Base-by-base conservation (phyloP, 2,888 invertebrate genomes). In the Heliothis peltigera region DNA sequence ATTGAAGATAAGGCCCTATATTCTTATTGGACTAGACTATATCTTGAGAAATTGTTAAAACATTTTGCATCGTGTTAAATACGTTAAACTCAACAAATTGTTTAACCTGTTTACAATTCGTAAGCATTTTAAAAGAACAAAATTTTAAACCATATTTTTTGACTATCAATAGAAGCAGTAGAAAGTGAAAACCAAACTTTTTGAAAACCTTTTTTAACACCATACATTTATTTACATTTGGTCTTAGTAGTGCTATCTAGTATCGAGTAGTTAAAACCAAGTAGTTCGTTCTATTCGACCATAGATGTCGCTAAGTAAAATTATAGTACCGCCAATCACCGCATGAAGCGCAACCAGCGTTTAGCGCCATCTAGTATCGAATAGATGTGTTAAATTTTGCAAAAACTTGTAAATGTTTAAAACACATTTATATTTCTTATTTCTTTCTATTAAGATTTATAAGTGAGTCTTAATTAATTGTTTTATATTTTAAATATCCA, bases 361-460 rank as follows among this genome's bases (percentile, higher is more conserved):
- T 22, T 0, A n/a, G 32, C 43, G 87, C 66, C 85, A 86, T 87
- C 92, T 90, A 72, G 73, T 58, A 79, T 58, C 47, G 82, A 89
- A 79, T 89, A 91, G 92, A 68, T 21, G 10, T 19, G 4, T 19
- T 7, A 32, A 51, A 6, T 1, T n/a, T 22, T 51, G 8, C 12
- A 5, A 55, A 53, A 46, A 17, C 5, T 21, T 42, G 12, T 17
- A 18, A 17, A 19, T 4, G 4, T 25, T n/a, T n/a, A n/a, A n/a
- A n/a, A n/a, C 25, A 25, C 25, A 25, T 6, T 32, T 6, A 32
- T 8, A 32, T 8, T 32, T 32, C 5, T 32, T 32, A 5, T 5
- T 32, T 7, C 10, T 2, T 42, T n/a, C 7, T 1, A 5, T 42
- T 35, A 12, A 1, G 0, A n/a, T 17, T 17, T n/a, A 17, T 42